These are phyloP conservation scores for Phyllotreta cruciferae DNA, from an alignment of 2,888 invertebrate genomes.

Conservation along the genomic window DNA sequence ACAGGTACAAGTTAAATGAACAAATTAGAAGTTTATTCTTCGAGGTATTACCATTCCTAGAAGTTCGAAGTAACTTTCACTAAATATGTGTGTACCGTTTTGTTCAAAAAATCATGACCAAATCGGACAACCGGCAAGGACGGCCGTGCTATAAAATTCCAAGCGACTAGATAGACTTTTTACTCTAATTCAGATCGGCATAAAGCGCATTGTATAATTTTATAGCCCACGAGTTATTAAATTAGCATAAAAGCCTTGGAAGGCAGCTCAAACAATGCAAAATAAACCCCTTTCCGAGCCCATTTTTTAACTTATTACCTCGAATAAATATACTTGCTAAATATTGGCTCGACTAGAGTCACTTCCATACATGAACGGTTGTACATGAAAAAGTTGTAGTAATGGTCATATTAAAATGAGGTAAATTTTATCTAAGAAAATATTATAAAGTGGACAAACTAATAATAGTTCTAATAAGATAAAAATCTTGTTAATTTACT, in stretches of 20 bases:
- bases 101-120: conserved; percentile 9
- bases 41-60: no score
- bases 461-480: no score
- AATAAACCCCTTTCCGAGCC: conserved; percentile 1
- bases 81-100: background rate
- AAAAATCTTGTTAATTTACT: no score
- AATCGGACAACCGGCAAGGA: conserved; percentile 5
- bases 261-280: conserved; percentile 1
- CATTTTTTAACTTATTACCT: background rate
- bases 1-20: no score
- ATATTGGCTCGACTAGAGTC: background rate
- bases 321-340: conserved; percentile 1
- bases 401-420: no score
- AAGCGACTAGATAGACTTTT: background rate
- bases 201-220: conserved; percentile 14
- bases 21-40: no score
- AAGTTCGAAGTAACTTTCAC: conserved; percentile 2
- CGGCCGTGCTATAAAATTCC: conserved; percentile 5
- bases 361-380: no score
- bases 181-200: background rate
- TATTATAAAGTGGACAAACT: no score
- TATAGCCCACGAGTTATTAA: conserved; percentile 4
- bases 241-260: conserved; percentile 14
- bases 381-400: no score
- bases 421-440: no score